Conservation (phyloP, 2,888 invertebrate genomes). For the Halictus ligatus region DNA sequence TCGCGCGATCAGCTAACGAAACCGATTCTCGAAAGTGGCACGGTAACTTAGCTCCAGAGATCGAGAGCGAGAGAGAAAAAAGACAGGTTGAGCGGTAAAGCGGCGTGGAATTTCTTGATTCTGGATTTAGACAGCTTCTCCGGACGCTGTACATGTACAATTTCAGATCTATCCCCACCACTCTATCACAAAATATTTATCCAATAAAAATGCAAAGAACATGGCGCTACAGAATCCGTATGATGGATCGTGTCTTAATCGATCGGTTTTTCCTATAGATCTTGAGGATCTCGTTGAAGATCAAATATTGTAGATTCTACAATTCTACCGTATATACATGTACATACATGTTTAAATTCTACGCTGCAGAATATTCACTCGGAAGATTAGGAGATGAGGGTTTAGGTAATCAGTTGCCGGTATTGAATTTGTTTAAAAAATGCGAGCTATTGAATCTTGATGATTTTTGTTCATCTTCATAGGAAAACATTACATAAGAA, state of each 20-base stretch:
- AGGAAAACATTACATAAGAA: too few relatives aligned
- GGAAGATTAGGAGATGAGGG: neutral
- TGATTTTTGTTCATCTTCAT: neutral
- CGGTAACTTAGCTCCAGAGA: constrained; percentile 6
- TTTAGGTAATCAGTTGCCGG: neutral
- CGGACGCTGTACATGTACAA: neutral
- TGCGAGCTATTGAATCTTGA: neutral
- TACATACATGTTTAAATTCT: neutral
- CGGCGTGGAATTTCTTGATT: neutral
- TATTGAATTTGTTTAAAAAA: neutral
- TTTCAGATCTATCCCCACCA: neutral
- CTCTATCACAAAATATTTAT: neutral
- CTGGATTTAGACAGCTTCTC: constrained; percentile 3
- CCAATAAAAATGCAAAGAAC: neutral
- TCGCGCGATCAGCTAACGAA: neutral
- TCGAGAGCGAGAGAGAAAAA: neutral
- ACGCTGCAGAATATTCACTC: neutral
- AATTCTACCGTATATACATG: neutral
- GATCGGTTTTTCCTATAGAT: neutral
- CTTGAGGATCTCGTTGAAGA: neutral
- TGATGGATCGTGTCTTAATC: neutral
- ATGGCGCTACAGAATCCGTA: neutral
- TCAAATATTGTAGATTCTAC: neutral
- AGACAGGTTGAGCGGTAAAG: neutral
- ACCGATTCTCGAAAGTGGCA: constrained; percentile 23